Conservation (phyloP, 2,888 invertebrate species). For the Gymnosoma rotundatum region DNA sequence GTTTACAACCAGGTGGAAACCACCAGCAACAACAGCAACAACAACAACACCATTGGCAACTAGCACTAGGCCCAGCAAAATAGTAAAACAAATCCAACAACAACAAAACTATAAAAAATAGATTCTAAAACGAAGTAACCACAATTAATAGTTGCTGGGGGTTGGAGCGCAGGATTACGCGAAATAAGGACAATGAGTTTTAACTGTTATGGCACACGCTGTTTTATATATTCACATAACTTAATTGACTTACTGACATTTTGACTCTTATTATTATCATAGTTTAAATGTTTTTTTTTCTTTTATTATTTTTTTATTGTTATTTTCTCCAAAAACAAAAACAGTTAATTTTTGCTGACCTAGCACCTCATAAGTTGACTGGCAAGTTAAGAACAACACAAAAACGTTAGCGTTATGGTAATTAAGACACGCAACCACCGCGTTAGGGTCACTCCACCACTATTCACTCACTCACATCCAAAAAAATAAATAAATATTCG, state of each 20-base stretch:
- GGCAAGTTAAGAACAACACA: neutral
- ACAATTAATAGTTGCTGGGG: slow-evolving; percentile 40
- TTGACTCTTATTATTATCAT: slow-evolving; percentile 55
- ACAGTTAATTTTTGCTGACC: slow-evolving; percentile 48
- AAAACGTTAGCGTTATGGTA: slow-evolving; percentile 53
- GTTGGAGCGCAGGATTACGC: slow-evolving; percentile 43
- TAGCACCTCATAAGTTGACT: slow-evolving; percentile 61
- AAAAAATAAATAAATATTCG: neutral
- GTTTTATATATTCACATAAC: neutral
- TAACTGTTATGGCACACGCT: slow-evolving; percentile 50
- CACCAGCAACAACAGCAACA: slow-evolving; percentile 49
- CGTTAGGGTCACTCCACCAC: slow-evolving; percentile 4
- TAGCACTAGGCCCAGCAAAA: slow-evolving; percentile 54
- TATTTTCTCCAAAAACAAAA: neutral
- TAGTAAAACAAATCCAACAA: slow-evolving; percentile 18
- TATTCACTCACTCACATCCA: neutral
- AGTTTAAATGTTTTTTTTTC: slow-evolving; percentile 27
- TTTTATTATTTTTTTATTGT: slow-evolving; percentile 11
- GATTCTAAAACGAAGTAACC: slow-evolving; percentile 49
- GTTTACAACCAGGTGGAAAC: slow-evolving; percentile 63
- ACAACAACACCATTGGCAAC: slow-evolving; percentile 58
- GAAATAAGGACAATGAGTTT: slow-evolving; percentile 67
- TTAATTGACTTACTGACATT: slow-evolving; percentile 53
- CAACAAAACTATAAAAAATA: slow-evolving; percentile 30
- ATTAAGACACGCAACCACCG: slow-evolving; percentile 61